phyloP scores from a whole-genome alignment of 2,113 vertebrate species.

The Otis tarda region DNA sequence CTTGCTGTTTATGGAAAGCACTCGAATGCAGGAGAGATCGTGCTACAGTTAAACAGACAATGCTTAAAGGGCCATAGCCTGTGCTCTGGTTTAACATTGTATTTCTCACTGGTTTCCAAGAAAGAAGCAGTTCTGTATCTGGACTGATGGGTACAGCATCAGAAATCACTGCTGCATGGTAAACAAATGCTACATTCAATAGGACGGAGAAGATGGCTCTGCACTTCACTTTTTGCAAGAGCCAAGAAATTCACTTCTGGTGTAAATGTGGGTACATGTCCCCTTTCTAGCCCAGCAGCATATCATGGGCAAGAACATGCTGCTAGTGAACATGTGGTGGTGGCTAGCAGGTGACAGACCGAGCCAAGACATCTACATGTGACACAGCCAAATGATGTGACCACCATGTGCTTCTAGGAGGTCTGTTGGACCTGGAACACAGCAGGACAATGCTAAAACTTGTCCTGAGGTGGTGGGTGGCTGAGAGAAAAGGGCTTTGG shows the following conservation, averaged over 20 bases:
- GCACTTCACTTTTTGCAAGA: not conserved
- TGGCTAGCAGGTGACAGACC: not conserved
- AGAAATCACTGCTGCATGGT: not conserved
- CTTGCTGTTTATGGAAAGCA: constrained; percentile 72
- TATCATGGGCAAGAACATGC: accelerated
- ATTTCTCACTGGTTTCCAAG: not conserved
- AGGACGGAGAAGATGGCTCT: not conserved
- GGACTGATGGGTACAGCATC: not conserved
- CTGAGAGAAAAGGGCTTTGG: not conserved
- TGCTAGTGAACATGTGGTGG: accelerated
- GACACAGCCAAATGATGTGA: not conserved
- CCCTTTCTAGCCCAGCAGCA: not conserved
- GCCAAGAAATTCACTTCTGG: not conserved
- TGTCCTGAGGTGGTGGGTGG: not conserved
- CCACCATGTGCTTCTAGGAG: not conserved
- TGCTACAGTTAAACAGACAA: constrained; percentile 65
- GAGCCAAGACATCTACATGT: not conserved
- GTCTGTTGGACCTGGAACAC: not conserved
- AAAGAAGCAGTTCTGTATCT: not conserved
- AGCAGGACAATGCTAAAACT: not conserved
- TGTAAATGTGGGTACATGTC: accelerated
- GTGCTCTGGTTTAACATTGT: not conserved
- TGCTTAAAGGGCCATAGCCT: constrained; percentile 57
- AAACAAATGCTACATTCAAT: not conserved
- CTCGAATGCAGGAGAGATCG: constrained; percentile 22